Evolutionary conservation across 35 echinoderm and acorn worm species (phyloP).

Genomic region (Acanthaster planci): DNA sequence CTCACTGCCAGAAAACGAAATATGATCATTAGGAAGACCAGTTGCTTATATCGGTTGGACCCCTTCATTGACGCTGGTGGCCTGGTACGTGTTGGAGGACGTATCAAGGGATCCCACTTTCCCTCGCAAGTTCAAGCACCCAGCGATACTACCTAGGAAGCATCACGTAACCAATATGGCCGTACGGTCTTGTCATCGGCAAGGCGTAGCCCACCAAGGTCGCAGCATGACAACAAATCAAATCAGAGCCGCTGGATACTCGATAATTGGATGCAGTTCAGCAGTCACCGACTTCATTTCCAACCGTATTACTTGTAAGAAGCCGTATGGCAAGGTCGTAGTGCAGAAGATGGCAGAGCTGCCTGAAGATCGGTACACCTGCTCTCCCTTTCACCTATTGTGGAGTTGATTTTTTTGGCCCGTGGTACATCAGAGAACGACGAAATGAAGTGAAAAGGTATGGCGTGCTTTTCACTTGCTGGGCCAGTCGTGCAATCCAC

Average conservation of each 20-base stretch:
- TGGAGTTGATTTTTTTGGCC: constrained; percentile 68
- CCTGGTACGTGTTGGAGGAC: constrained; percentile 68
- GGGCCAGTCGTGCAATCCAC: constrained; percentile 57
- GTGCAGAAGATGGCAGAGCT: constrained; percentile 75
- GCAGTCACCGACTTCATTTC: constrained; percentile 10
- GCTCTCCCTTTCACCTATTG: constrained; percentile 60
- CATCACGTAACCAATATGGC: constrained; percentile 50
- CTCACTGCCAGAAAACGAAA: too few relatives aligned
- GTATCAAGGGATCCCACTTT: constrained; percentile 49
- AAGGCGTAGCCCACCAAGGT: constrained; percentile 43
- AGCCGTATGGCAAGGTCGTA: not conserved
- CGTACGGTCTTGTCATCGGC: constrained; percentile 54
- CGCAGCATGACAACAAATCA: constrained; percentile 60
- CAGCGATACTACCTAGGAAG: constrained; percentile 50
- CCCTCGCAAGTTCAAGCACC: constrained; percentile 59
- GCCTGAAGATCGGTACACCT: constrained; percentile 46
- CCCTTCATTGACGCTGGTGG: constrained; percentile 71
- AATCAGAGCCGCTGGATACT: constrained; percentile 51
- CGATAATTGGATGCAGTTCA: constrained; percentile 56
- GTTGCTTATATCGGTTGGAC: constrained; percentile 19
- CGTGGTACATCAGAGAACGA: constrained; percentile 60
- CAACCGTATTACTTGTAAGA: constrained; percentile 59
- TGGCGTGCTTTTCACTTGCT: constrained; percentile 65
- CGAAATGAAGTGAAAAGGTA: constrained; percentile 61
- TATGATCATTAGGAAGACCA: constrained; percentile 5